Evolutionary conservation across 2,113 vertebrate species (phyloP).

Genomic region (Epinephelus fuscoguttatus): DNA sequence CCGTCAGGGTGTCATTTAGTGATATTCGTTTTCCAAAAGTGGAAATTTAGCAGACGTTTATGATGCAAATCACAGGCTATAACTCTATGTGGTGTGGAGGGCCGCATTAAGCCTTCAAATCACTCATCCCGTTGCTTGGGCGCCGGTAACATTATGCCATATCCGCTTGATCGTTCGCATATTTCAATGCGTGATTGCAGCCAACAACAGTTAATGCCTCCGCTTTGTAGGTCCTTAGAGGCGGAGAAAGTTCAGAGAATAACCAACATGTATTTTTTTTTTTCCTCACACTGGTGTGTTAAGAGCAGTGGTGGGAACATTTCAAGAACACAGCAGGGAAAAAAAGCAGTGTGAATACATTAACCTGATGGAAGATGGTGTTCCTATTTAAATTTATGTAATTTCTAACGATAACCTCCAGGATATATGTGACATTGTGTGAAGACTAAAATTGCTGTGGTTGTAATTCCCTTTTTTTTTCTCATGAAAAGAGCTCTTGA

Average conservation of each 20-base stretch:
- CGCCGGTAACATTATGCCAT: conserved; percentile 63
- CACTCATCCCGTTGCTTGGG: conserved; percentile 67
- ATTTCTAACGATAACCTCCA: conserved; percentile 79
- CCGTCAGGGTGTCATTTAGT: conserved; percentile 76
- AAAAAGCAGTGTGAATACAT: conserved; percentile 71
- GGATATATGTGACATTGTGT: conserved; percentile 77
- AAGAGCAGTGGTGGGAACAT: conserved; percentile 63
- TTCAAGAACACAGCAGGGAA: conserved; percentile 66
- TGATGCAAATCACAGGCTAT: conserved; percentile 83
- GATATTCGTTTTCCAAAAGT: conserved; percentile 81
- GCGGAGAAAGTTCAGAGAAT: conserved; percentile 65
- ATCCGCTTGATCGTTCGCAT: conserved; percentile 67
- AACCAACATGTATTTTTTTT: conserved; percentile 54
- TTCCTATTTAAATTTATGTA: conserved; percentile 77
- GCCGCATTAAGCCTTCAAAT: conserved; percentile 80
- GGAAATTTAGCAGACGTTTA: conserved; percentile 82
- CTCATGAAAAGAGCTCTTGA: conserved; percentile 67
- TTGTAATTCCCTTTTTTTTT: conserved; percentile 66
- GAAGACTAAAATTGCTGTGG: conserved; percentile 77
- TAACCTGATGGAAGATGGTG: conserved; percentile 68
- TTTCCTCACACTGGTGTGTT: conserved; percentile 49
- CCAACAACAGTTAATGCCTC: conserved; percentile 58
- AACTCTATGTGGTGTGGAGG: conserved; percentile 73
- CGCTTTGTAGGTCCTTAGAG: conserved; percentile 61
- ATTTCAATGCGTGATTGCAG: conserved; percentile 72